Evolutionary conservation across 2,797 vertebrate genomes (phyloP).

Genomic region (Smutsia gigantea): DNA sequence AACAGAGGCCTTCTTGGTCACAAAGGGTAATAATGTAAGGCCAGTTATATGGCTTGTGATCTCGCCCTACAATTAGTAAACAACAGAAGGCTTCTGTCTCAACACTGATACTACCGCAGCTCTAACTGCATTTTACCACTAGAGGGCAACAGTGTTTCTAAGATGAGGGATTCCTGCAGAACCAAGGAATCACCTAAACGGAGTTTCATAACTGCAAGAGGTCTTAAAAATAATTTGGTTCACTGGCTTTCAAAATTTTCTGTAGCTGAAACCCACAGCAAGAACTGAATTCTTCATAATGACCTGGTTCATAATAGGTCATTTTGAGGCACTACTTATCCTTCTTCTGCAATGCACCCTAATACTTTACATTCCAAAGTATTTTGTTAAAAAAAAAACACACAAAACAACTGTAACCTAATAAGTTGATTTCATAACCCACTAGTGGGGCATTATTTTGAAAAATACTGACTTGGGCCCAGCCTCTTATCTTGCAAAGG

Average conservation of each 20-base stretch:
- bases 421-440: neutral
- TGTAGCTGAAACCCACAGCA: neutral
- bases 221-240: neutral
- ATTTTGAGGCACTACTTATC: neutral
- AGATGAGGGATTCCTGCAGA: neutral
- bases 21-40: neutral
- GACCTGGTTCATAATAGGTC: neutral
- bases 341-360: neutral
- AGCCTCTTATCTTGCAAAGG: neutral
- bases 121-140: neutral
- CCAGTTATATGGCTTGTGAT: neutral
- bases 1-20: neutral
- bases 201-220: neutral
- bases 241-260: neutral
- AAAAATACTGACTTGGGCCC: neutral
- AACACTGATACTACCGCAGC: neutral
- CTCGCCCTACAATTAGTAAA: neutral
- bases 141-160: constrained; percentile 61
- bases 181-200: neutral
- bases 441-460: neutral
- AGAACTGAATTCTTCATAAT: neutral
- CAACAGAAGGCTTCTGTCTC: neutral
- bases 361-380: neutral
- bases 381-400: neutral
- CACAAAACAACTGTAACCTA: neutral